phyloP scores from a whole-genome alignment of 2,113 vertebrate species.

The Apus apus region DNA sequence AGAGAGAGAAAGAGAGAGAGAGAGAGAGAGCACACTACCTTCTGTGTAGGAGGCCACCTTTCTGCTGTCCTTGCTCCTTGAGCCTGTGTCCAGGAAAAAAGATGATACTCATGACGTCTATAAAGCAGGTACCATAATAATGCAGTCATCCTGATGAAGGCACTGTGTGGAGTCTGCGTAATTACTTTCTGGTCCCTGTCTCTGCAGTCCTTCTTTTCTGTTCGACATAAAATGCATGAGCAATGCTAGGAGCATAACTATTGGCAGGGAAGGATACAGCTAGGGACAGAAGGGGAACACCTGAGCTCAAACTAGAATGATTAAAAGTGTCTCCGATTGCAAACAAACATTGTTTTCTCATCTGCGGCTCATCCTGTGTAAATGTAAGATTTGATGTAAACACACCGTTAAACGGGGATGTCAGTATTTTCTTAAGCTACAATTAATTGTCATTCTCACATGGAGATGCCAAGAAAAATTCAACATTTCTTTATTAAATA shows the following conservation, averaged over 20 bases:
- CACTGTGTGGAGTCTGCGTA: not conserved
- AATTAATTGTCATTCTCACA: not conserved
- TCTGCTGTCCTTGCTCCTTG: not conserved
- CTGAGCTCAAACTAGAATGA: not conserved
- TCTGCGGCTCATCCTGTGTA: not conserved
- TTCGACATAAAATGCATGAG: not conserved
- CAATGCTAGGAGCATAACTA: not conserved
- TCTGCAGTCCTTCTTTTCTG: not conserved
- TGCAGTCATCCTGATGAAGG: not conserved
- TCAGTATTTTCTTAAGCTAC: not conserved
- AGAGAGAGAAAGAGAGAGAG: too few relatives aligned
- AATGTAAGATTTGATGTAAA: not conserved
- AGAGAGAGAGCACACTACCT: not conserved
- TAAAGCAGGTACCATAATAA: not conserved
- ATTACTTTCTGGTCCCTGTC: not conserved
- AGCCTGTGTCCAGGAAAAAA: not conserved
- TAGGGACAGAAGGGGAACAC: not conserved
- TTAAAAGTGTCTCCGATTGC: not conserved
- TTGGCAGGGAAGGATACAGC: not conserved
- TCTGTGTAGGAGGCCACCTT: not conserved
- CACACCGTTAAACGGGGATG: not conserved
- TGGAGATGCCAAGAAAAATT: not conserved
- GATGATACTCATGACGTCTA: not conserved
- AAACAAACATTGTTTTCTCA: not conserved
- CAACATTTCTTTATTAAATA: not conserved